Evolutionary conservation across 1,140 invertebrate genomes (phyloP), one percentile per base, ranked within the genome.

Genomic region (Camponotus floridanus): DNA sequence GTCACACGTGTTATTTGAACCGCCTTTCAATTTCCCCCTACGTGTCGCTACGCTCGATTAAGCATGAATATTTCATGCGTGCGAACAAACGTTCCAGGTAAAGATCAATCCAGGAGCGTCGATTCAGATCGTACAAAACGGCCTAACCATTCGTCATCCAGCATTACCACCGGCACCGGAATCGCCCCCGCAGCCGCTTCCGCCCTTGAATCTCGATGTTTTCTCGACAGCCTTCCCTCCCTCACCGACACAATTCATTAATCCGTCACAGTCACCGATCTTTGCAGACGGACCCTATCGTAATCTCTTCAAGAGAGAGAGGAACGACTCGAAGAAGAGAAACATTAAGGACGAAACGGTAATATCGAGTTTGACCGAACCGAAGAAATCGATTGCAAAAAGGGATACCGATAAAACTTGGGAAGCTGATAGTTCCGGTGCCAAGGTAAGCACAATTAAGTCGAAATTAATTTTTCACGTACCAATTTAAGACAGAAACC

Each of bases 81-180:
- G 57, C 68, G 39, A 42, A 59, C 15, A 31, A 45, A 57, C 8
- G 59, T 91, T 92, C 9, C 85, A 95, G 94, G 91, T 95, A 31
- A 95, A 94, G 83, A 91, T 95, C 51, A 95, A 95, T 90, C 93
- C 93, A 0, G 94, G 94, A 31, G 89, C 94, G 6, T 88, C 92
- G 33, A 42, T 94, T 7, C 94, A 95, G 74, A 91, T 95, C 68
- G 81, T 92, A 1, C 90, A 92, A 13, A 92, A 94, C 51, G 94
- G 94, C 2, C 90, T 95, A 18, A 95, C 93, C 9, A 76, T 95
- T 9, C 91, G 94, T 65, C 94, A 95, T 62, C 94, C 94, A 0
- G 84, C 86, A 45, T 45, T 94, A 57, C 92, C 92, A 26, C 15
- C 86, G 18, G 76, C 85, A 0, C 85, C 87, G 18, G 61, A 88